Base-by-base conservation (phyloP, 2,113 vertebrate species). In the Oxygymnocypris stewartii region DNA sequence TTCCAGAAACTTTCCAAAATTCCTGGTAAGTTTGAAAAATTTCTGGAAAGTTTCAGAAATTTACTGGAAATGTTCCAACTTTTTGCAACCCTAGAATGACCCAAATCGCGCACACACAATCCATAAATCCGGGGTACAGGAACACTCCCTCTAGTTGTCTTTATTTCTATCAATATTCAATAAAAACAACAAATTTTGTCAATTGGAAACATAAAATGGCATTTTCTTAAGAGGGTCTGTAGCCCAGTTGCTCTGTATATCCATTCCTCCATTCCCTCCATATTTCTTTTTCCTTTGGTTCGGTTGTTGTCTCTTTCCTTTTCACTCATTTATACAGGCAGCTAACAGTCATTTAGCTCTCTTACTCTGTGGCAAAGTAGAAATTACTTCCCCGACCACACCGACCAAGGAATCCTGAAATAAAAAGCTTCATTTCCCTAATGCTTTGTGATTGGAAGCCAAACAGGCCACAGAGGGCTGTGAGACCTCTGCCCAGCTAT, bases 321-420 rank as follows among this genome's bases (percentile, higher is more conserved):
- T 57, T 63, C 37, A 44, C 49, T 88, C 25, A 79, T 88, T 79
- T 84, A 63, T 74, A n/a, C 23, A 42, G 40, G 71, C 71, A 74
- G 40, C 71, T 42, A 74, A 42, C 16, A 65, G 47, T 69, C 73
- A 13, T 73, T 75, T 75, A 54, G 65, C 59, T 63, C 77, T 73
- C 80, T 59, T 44, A 51, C 76, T 59, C 59, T 86, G 79, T 76
- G 82, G 85, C 57, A 69, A 85, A 81, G 61, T 85, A 71, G 71
- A 83, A 88, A 90, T 92, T 88, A 89, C 88, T 90, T 87, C 74
- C 81, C 84, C 42, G 85, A 92, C 93, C 93, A 84, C 91, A 89
- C 47, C 84, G 79, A 92, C 93, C 85, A 16, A 92, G 90, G 91
- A 91, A 93, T 93, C 90, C 85, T 87, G 87, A 92, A 90, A 91